These are phyloP conservation scores for Seira musarum DNA, from an alignment of 2,888 invertebrate genomes.

Conservation along the genomic window DNA sequence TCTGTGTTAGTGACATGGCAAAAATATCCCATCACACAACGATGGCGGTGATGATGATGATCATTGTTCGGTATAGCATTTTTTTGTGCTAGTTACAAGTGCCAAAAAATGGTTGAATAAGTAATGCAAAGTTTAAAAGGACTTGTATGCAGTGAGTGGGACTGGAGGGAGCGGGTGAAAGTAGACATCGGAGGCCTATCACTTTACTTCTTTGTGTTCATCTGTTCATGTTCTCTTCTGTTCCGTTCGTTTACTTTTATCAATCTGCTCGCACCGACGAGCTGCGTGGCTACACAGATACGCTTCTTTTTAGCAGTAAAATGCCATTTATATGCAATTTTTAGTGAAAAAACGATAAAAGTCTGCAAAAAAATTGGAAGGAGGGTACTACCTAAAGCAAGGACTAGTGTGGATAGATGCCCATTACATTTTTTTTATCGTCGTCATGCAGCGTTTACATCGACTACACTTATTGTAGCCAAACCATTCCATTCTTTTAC, in stretches of 20 bases:
- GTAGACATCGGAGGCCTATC: conserved; percentile 10
- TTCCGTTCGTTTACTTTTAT: not conserved
- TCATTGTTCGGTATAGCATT: too few relatives aligned
- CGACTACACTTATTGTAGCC: not conserved
- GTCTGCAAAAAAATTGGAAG: conserved; percentile 10
- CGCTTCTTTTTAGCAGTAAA: not conserved
- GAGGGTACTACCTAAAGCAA: not conserved
- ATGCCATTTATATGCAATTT: conserved; percentile 13
- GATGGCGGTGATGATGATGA: too few relatives aligned
- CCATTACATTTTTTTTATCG: conserved; percentile 4
- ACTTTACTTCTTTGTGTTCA: not conserved
- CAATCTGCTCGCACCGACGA: not conserved
- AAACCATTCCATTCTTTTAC: not conserved
- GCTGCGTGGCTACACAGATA: conserved; percentile 3
- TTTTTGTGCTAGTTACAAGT: not conserved
- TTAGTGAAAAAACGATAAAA: conserved; percentile 3
- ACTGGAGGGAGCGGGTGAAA: not conserved
- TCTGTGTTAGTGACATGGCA: too few relatives aligned
- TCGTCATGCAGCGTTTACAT: conserved; percentile 15
- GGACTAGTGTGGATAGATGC: not conserved
- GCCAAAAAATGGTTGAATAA: conserved; percentile 2
- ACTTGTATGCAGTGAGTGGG: too few relatives aligned
- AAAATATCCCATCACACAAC: too few relatives aligned
- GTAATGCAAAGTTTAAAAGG: not conserved
- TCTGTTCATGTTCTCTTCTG: not conserved